Base-by-base conservation (phyloP, 2,888 invertebrate genomes). In the Epirrhoe alternata region DNA sequence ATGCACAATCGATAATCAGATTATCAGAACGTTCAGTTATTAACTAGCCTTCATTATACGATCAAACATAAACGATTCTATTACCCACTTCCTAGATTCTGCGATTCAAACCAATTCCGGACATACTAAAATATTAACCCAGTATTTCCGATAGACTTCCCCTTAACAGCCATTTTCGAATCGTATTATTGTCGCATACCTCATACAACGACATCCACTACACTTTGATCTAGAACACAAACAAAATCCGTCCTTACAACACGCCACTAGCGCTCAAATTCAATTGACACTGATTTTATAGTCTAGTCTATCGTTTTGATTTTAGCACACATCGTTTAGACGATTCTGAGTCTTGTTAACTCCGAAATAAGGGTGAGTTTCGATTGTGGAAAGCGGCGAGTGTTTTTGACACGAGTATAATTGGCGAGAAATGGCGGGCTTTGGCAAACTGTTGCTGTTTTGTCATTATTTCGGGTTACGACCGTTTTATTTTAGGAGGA, bases 401-500 rank as follows among this genome's bases (percentile, higher is more conserved):
- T 89, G 89, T 86, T 80, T 87, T 85, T 90, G 89, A 89, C 88
- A 87, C 82, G 79, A 83, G 86, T 87, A 88, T 90, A 91, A 92
- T 91, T 92, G 90, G 86, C 87, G 89, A 84, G 88, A 89, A 90
- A 90, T 88, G 90, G 87, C 85, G 85, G 82, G 86, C 84, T 83
- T 84, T 83, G 80, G 77, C 82, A 83, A 85, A 88, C 87, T 87
- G 87, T 85, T 85, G 84, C 84, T 77, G 69, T 63, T 67, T 51
- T 74, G 70, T 68, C 72, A 70, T 72, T 73, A 74, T 71, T 71
- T 61, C 51, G 60, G 57, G 61, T 69, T 55, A 67, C 60, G 66
- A 61, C 35, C 56, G 71, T 68, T 74, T 70, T 71, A 67, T 74
- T 69, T 70, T 67, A 14, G 62, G 69, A 64, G 50, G 66, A 60